These are phyloP conservation scores for Pelobates fuscus DNA, from an alignment of 2,113 vertebrate species.

Conservation along the genomic window DNA sequence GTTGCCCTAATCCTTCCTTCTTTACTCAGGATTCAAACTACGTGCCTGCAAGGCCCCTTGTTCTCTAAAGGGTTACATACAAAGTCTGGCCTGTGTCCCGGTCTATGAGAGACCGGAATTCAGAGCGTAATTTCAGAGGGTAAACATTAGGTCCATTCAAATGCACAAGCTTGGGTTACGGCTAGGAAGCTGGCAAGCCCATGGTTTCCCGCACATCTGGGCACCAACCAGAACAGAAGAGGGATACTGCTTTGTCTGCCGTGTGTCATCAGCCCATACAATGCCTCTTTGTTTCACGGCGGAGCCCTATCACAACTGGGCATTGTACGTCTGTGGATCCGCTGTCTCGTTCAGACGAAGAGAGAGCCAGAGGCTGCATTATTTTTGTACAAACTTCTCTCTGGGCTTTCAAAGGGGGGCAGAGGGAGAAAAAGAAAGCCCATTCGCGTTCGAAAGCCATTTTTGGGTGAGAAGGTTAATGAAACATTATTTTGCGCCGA, in stretches of 20 bases:
- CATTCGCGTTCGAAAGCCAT: neutral
- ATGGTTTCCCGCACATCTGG: slow-evolving; percentile 55
- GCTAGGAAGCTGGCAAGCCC: slow-evolving; percentile 52
- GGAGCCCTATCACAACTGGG: slow-evolving; percentile 41
- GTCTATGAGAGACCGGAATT: neutral
- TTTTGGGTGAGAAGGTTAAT: slow-evolving; percentile 11
- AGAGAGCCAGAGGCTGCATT: slow-evolving; percentile 22
- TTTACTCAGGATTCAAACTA: no score
- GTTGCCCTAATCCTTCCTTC: no score
- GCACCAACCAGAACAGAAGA: slow-evolving; percentile 43
- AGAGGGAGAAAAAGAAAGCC: neutral
- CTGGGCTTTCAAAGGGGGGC: neutral
- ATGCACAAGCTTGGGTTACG: slow-evolving; percentile 47
- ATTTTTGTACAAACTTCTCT: slow-evolving; percentile 8
- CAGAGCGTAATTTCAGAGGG: slow-evolving; percentile 48
- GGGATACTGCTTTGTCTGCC: slow-evolving; percentile 39
- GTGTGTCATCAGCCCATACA: slow-evolving; percentile 42
- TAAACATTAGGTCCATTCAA: slow-evolving; percentile 50
- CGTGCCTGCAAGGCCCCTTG: neutral
- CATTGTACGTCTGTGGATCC: slow-evolving; percentile 19
- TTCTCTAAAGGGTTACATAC: neutral
- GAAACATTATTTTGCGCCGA: slow-evolving; percentile 16
- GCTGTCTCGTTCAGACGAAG: slow-evolving; percentile 24
- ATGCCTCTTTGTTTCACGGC: slow-evolving; percentile 51
- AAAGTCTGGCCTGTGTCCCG: neutral